A percentile compares a stretch with the other conserved stretches of the same genome.
Conservation (phyloP, 2,888 invertebrate genomes). For the Tricholauxania praeusta region DNA sequence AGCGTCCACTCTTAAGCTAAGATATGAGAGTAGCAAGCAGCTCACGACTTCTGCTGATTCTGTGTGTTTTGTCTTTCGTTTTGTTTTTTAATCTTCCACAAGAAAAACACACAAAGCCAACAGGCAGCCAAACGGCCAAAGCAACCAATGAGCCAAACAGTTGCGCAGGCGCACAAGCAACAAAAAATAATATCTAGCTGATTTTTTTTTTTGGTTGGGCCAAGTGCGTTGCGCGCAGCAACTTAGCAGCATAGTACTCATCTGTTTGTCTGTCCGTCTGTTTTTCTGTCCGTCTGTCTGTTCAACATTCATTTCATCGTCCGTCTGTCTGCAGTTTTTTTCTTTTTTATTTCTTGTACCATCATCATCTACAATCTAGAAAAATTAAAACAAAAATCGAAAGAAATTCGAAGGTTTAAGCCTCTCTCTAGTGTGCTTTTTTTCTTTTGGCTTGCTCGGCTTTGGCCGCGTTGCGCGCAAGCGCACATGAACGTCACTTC, state of each 20-base stretch:
- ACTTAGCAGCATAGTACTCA: constrained; percentile 47
- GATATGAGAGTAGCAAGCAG: not conserved
- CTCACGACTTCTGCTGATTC: constrained; percentile 18
- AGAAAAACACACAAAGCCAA: constrained; percentile 38
- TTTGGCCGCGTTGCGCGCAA: not conserved
- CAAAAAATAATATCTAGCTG: constrained; percentile 53
- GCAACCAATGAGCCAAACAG: constrained; percentile 1
- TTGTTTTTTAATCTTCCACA: constrained; percentile 30
- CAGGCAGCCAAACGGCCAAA: constrained; percentile 57
- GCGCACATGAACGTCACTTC: constrained; percentile 19
- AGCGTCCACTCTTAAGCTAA: not conserved
- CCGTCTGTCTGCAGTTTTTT: constrained; percentile 30
- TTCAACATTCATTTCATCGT: constrained; percentile 32
- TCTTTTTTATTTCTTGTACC: constrained; percentile 40
- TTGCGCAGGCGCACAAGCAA: constrained; percentile 15
- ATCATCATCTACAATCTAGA: not conserved
- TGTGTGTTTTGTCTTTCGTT: constrained; percentile 26
- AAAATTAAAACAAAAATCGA: not conserved
- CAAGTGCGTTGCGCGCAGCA: constrained; percentile 12
- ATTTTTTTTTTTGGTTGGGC: constrained; percentile 4
- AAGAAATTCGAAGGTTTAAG: constrained; percentile 24
- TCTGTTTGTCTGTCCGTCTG: constrained; percentile 23
- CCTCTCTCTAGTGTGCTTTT: not conserved
- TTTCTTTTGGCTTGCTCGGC: no score
- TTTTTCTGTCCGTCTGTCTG: not conserved